Percentiles rank a stretch among this genome's conserved stretches.
Conservation (phyloP, 2,888 invertebrate genomes). For the Flexamia atlantica region DNA sequence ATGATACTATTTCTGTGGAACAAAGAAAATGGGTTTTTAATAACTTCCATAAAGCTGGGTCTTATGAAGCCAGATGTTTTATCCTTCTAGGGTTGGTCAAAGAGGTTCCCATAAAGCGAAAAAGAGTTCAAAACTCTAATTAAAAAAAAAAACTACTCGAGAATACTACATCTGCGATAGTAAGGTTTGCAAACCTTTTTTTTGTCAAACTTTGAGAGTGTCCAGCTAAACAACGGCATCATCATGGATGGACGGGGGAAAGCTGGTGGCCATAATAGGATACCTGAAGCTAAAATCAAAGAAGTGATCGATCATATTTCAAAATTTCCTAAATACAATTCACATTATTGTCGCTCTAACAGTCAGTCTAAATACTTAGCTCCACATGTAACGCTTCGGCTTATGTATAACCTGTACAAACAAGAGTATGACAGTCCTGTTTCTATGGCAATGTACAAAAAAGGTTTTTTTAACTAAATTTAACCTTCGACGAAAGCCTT, state of each 20-base stretch:
- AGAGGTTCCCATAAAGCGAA: too few species aligned
- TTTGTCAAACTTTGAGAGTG: constrained; percentile 30
- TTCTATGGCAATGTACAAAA: neutral
- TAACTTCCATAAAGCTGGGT: too few species aligned
- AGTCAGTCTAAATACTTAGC: constrained; percentile 5
- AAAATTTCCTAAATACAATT: constrained; percentile 45
- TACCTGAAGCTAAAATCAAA: neutral
- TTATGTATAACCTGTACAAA: constrained; percentile 47
- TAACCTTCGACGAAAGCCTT: constrained; percentile 14
- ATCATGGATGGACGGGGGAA: constrained; percentile 37
- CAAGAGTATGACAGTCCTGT: constrained; percentile 31
- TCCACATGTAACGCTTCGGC: constrained; percentile 34
- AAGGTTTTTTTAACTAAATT: constrained; percentile 37
- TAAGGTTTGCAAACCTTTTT: constrained; percentile 45
- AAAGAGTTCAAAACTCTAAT: too few species aligned
- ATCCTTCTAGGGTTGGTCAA: too few species aligned
- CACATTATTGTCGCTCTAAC: constrained; percentile 45
- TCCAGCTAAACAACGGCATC: constrained; percentile 14
- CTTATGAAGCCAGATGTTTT: too few species aligned
- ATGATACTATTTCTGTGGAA: too few species aligned
- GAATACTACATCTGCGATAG: too few species aligned
- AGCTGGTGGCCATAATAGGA: constrained; percentile 44
- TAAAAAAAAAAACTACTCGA: too few species aligned
- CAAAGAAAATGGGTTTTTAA: too few species aligned
- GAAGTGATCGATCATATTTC: constrained; percentile 36